phyloP scores from a whole-genome alignment of 2,888 invertebrate genomes.

The Agriopis aurantiaria region DNA sequence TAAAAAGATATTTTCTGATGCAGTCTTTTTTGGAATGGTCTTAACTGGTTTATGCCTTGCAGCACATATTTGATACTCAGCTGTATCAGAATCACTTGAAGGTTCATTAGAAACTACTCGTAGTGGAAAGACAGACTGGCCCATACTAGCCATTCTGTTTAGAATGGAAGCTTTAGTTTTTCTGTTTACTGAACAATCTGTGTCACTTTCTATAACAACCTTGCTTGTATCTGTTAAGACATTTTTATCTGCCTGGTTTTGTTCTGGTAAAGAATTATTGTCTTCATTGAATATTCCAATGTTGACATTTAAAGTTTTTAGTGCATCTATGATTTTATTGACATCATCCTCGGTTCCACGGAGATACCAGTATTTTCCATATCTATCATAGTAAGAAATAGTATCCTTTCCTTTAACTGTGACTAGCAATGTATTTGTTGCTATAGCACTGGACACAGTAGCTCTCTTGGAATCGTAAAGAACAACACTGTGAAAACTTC shows the following conservation, averaged over 20 bases:
- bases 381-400: slow-evolving; percentile 73
- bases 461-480: slow-evolving; percentile 75
- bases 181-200: slow-evolving; percentile 68
- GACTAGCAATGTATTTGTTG: slow-evolving; percentile 62
- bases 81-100: slow-evolving; percentile 74
- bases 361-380: slow-evolving; percentile 72
- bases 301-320: slow-evolving; percentile 58
- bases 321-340: slow-evolving; percentile 59
- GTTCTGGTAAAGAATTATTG: slow-evolving; percentile 51
- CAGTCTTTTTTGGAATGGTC: slow-evolving; percentile 54
- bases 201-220: slow-evolving; percentile 68
- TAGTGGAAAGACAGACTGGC: slow-evolving; percentile 75
- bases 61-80: slow-evolving; percentile 59
- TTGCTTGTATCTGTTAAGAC: slow-evolving; percentile 36
- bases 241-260: slow-evolving; percentile 36
- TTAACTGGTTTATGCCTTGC: slow-evolving; percentile 66
- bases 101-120: slow-evolving; percentile 50
- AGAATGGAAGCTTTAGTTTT: slow-evolving; percentile 75
- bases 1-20: slow-evolving; percentile 51
- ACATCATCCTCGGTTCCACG: slow-evolving; percentile 65
- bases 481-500: slow-evolving; percentile 59
- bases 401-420: slow-evolving; percentile 65
- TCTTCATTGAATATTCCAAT: slow-evolving; percentile 48
- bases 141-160: slow-evolving; percentile 78
- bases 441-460: slow-evolving; percentile 66